Evolutionary conservation across 2,888 invertebrate species (phyloP).

Genomic region (Agriotes lineatus): DNA sequence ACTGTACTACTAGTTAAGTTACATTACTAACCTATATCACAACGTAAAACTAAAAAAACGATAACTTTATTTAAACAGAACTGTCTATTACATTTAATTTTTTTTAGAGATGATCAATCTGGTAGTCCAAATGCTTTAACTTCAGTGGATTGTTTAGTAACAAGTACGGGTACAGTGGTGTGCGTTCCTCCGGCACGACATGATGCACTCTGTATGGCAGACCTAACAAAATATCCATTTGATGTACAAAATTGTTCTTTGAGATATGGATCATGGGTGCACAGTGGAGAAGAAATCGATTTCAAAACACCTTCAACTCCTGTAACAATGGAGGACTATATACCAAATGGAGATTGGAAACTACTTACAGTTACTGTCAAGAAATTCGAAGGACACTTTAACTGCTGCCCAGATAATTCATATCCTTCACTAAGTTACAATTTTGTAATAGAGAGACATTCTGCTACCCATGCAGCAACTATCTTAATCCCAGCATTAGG

Average conservation of each 20-base stretch:
- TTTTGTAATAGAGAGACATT: slow-evolving; percentile 71
- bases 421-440: slow-evolving; percentile 73
- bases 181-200: slow-evolving; percentile 73
- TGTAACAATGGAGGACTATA: slow-evolving; percentile 63
- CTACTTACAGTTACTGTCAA: slow-evolving; percentile 65
- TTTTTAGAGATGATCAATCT: slow-evolving; percentile 58
- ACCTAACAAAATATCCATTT: slow-evolving; percentile 75
- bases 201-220: slow-evolving; percentile 71
- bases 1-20: too few species aligned
- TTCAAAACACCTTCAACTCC: slow-evolving; percentile 57
- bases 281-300: slow-evolving; percentile 75
- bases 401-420: slow-evolving; percentile 71
- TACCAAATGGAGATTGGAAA: slow-evolving; percentile 73
- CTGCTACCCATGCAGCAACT: slow-evolving; percentile 70
- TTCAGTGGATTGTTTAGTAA: slow-evolving; percentile 68
- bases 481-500: slow-evolving; percentile 70
- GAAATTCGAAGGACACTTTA: slow-evolving; percentile 68
- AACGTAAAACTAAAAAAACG: too few species aligned
- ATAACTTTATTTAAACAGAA: too few species aligned
- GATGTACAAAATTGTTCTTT: slow-evolving; percentile 76
- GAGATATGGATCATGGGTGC: slow-evolving; percentile 76
- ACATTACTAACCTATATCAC: too few species aligned
- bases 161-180: slow-evolving; percentile 70
- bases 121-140: slow-evolving; percentile 49
- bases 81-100: too few species aligned